Evolutionary conservation across 2,797 vertebrate species (phyloP).

Genomic region (Sardinella longiceps): DNA sequence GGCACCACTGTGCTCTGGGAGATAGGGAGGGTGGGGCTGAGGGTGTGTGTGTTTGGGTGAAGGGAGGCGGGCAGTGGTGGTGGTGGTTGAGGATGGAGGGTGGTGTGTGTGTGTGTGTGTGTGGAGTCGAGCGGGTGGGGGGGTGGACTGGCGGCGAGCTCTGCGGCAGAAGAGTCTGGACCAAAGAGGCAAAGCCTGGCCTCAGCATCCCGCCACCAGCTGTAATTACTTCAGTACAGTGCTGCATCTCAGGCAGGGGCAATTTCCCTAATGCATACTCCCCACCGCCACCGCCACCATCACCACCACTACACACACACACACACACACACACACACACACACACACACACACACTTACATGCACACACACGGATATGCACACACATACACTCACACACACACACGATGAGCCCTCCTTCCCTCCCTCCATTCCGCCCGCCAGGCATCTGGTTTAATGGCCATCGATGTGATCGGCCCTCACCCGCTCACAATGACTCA

Average conservation of each 20-base stretch:
- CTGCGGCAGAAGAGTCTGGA: slow-evolving; percentile 44
- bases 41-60: slow-evolving; percentile 29
- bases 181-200: slow-evolving; percentile 40
- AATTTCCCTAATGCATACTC: slow-evolving; percentile 63
- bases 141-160: slow-evolving; percentile 45
- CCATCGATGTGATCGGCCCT: slow-evolving; percentile 56
- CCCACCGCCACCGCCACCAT: slow-evolving; percentile 26
- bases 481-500: slow-evolving; percentile 59
- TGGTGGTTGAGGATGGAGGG: slow-evolving; percentile 34
- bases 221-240: slow-evolving; percentile 61
- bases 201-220: slow-evolving; percentile 54
- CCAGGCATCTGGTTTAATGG: slow-evolving; percentile 56
- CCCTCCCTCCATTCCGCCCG: not conserved
- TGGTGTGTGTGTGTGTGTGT: slow-evolving; percentile 31
- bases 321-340: not conserved
- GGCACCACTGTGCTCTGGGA: slow-evolving; percentile 43
- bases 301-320: not conserved
- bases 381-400: not conserved
- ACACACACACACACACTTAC: slow-evolving; percentile 5
- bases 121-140: slow-evolving; percentile 33
- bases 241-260: slow-evolving; percentile 49
- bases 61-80: slow-evolving; percentile 32
- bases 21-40: slow-evolving; percentile 32
- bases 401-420: not conserved
- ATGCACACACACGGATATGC: not conserved